Evolutionary conservation across 2,113 vertebrate species (phyloP).

Genomic region (Mystacornis crossleyi): DNA sequence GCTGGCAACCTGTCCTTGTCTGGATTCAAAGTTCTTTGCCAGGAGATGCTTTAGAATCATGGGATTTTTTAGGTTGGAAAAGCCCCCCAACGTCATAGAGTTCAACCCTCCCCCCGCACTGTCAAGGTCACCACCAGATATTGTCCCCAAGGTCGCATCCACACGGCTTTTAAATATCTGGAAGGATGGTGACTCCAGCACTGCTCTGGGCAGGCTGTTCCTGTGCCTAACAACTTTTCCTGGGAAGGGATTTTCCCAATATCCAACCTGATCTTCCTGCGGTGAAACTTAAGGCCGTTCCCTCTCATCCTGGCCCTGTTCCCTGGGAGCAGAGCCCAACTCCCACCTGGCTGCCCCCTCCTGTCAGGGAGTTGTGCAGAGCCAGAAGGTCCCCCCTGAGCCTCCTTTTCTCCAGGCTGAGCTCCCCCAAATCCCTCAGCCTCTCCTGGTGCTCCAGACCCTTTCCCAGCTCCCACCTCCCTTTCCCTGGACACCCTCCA

Average conservation of each 20-base stretch:
- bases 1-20: accelerated
- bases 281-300: not conserved
- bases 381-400: accelerated
- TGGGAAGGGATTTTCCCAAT: not conserved
- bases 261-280: not conserved
- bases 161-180: accelerated
- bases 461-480: accelerated
- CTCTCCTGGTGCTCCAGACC: accelerated
- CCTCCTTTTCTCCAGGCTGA: not conserved
- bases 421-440: accelerated
- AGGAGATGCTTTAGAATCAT: not conserved
- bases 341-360: accelerated
- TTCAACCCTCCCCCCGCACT: accelerated
- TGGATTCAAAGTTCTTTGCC: not conserved
- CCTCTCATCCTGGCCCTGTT: not conserved
- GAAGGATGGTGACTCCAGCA: accelerated
- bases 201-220: not conserved
- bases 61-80: not conserved
- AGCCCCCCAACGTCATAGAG: accelerated
- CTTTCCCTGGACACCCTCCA: accelerated
- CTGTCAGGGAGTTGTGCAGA: not conserved
- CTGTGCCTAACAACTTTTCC: not conserved
- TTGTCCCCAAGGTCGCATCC: not conserved
- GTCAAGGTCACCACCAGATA: not conserved
- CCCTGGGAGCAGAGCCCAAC: not conserved